phyloP scores from a whole-genome alignment of 2,888 invertebrate species.

The Sinelater perroti region DNA sequence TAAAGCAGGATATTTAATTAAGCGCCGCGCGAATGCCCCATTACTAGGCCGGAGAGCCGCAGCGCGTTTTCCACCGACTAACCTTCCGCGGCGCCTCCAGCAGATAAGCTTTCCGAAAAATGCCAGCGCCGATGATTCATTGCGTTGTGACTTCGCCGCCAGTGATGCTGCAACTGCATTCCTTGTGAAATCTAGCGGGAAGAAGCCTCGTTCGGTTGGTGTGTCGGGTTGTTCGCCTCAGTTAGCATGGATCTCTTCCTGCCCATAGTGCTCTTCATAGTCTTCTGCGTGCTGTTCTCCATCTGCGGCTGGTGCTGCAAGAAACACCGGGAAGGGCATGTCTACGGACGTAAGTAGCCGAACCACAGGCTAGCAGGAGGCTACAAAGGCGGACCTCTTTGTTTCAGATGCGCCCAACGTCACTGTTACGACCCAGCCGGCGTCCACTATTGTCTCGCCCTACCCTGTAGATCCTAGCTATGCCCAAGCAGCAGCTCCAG shows the following conservation, averaged over 20 bases:
- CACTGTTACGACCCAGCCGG: constrained; percentile 27
- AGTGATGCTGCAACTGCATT: neutral
- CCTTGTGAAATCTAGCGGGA: neutral
- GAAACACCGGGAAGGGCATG: constrained; percentile 40
- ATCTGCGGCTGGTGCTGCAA: constrained; percentile 47
- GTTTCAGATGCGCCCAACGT: constrained; percentile 26
- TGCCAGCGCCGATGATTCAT: constrained; percentile 7
- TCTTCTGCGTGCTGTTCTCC: constrained; percentile 44
- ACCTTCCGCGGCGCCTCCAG: neutral
- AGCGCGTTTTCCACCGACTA: neutral
- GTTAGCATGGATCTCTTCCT: constrained; percentile 43
- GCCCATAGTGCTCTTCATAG: constrained; percentile 41
- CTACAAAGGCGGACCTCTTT: too few relatives aligned
- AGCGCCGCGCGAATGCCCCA: too few relatives aligned
- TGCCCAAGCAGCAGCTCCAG: constrained; percentile 9
- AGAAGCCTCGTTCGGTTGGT: neutral
- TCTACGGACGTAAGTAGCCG: constrained; percentile 42
- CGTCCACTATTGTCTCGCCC: constrained; percentile 21
- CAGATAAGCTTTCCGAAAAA: neutral
- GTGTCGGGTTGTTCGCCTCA: too few relatives aligned
- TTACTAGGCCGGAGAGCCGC: neutral
- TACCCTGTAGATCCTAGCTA: constrained; percentile 28
- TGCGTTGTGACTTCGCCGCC: constrained; percentile 13
- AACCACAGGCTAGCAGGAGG: too few relatives aligned
- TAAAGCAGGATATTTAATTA: constrained; percentile 7